phyloP scores from a whole-genome alignment of 2,797 vertebrate genomes.

The Pangasius macronema region DNA sequence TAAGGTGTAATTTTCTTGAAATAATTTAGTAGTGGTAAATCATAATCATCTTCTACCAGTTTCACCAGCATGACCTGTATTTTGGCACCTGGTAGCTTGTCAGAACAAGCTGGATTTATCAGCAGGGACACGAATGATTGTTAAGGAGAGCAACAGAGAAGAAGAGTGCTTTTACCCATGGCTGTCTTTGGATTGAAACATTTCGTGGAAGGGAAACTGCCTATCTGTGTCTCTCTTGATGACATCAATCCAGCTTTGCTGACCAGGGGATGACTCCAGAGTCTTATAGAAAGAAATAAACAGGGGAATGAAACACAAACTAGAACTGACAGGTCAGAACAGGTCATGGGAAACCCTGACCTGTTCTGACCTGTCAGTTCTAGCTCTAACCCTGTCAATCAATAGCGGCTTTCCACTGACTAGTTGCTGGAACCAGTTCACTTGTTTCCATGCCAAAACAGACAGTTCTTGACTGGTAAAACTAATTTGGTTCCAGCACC shows the following conservation, averaged over 20 bases:
- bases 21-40: not conserved
- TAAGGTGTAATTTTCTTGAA: not conserved
- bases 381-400: not conserved
- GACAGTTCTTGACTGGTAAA: not conserved
- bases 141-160: not conserved
- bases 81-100: not conserved
- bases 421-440: not conserved
- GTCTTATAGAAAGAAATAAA: conserved; percentile 62
- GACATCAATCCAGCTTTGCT: conserved; percentile 85
- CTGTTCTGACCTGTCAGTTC: no score
- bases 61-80: not conserved
- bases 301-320: conserved; percentile 2
- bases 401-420: not conserved
- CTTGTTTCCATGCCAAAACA: not conserved
- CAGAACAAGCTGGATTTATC: not conserved
- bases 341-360: not conserved
- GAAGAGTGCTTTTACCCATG: conserved; percentile 74
- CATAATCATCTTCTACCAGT: not conserved
- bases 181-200: conserved; percentile 87
- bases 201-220: conserved; percentile 91
- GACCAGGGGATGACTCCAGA: conserved; percentile 73
- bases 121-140: not conserved
- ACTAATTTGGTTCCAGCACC: not conserved
- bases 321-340: not conserved
- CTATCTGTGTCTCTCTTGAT: conserved; percentile 87